Base-by-base conservation (phyloP, 2,113 vertebrate genomes). In the Solea senegalensis region DNA sequence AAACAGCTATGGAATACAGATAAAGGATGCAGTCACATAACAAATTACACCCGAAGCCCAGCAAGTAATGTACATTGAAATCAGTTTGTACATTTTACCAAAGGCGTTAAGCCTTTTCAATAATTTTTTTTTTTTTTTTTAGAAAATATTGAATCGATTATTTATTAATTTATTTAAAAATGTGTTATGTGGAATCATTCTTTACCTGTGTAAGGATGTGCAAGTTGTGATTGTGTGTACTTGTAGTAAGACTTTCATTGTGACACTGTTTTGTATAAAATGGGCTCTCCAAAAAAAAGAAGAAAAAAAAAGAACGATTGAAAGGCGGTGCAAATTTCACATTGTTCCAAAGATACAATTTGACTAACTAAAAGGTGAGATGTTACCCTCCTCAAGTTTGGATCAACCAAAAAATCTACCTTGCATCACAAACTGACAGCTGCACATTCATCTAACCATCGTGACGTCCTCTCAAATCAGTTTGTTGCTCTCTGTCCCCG, bases 1-100 rank as follows among this genome's bases (percentile, higher is more conserved):
- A 90, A 89, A 88, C 78, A 88, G 80, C 83, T 81, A 74, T 82
- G 81, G 74, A 82, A 82, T 82, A 88, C 80, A 77, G 88, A 90
- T 78, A 83, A 79, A 87, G 78, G 67, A 86, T 76, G 83, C 52
- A 58, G 49, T 70, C 56, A 61, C 41, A 74, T 82, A 83, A 85
- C 63, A 85, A 86, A 77, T 74, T 50, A 54, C 53, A 63, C 44
- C 14, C 41, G 61, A 70, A 78, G 65, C 52, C 65, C 11, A 40
- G 26, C 50, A 76, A 66, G 49, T 61, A 72, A 70, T 68, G 66
- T 16, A 53, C 45, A 69, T 51, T 65, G 40, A 77, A 69, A 72
- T 74, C 52, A n/a, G 3, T 77, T 86, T 76, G 66, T 59, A 57
- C 71, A 74, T 69, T 83, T 80, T 80, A 82, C 61, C 50, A 65